Evolutionary conservation across 2,888 invertebrate genomes (phyloP).

Genomic region (Heliconius cydno): DNA sequence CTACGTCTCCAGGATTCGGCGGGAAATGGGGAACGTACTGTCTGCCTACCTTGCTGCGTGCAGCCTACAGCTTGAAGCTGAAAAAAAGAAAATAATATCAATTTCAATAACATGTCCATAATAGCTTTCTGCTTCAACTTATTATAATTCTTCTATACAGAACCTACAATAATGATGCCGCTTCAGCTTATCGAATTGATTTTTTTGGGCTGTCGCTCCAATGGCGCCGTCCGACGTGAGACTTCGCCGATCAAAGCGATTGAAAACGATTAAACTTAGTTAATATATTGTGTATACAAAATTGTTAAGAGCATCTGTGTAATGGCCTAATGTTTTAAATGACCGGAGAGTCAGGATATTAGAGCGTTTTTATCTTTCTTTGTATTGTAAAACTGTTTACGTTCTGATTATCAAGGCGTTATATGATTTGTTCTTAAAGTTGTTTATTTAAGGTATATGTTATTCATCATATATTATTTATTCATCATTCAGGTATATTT

Average conservation of each 20-base stretch:
- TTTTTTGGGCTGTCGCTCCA: constrained; percentile 55
- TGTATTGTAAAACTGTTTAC: constrained; percentile 2
- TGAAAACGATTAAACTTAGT: constrained; percentile 66
- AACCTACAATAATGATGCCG: constrained; percentile 30
- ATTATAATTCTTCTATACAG: constrained; percentile 27
- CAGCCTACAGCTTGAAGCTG: no score
- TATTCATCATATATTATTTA: no score
- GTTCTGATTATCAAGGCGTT: not conserved
- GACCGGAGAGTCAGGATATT: not conserved
- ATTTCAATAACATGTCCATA: no score
- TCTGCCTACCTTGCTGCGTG: no score
- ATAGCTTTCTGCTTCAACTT: not conserved
- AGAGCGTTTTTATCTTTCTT: constrained; percentile 2
- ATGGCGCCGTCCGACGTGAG: constrained; percentile 64
- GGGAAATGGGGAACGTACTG: no score
- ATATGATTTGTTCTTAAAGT: no score
- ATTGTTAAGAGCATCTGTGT: constrained; percentile 29
- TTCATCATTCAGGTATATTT: no score
- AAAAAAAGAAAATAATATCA: no score
- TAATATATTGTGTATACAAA: constrained; percentile 50
- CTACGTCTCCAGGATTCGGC: no score
- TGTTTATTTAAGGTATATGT: no score
- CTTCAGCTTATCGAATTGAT: constrained; percentile 41
- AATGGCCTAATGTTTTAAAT: constrained; percentile 21
- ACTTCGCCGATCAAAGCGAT: constrained; percentile 70